These are phyloP conservation scores for Neofelis nebulosa DNA, from an alignment of 2,113 vertebrate species.

Conservation along the genomic window DNA sequence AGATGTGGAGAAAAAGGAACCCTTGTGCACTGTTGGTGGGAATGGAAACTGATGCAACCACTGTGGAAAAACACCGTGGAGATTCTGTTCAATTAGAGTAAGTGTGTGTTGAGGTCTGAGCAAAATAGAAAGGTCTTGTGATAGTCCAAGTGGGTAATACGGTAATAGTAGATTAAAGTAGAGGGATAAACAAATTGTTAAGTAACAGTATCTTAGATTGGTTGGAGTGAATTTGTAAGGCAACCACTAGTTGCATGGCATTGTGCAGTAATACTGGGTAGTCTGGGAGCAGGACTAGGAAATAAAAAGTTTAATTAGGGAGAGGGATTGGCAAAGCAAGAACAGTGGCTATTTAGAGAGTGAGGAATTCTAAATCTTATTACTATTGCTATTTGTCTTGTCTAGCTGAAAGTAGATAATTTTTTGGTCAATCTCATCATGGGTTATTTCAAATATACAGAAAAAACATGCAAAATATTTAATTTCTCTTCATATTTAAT, in stretches of 20 bases:
- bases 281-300: neutral
- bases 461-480: neutral
- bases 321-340: neutral
- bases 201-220: neutral
- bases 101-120: neutral
- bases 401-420: neutral
- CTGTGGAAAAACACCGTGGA: neutral
- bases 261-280: neutral
- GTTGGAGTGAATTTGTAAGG: neutral
- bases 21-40: neutral
- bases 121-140: neutral
- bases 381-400: neutral
- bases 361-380: neutral
- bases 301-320: neutral
- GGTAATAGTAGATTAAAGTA: constrained; percentile 20
- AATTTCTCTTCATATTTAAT: neutral
- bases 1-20: neutral
- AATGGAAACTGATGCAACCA: neutral
- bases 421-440: neutral
- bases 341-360: neutral
- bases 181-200: neutral
- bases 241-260: neutral
- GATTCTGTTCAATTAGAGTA: neutral
- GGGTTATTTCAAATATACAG: constrained; percentile 22
- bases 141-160: neutral